phyloP scores from a whole-genome alignment of 2,797 vertebrate genomes.

The Schizothorax lantsangensis region DNA sequence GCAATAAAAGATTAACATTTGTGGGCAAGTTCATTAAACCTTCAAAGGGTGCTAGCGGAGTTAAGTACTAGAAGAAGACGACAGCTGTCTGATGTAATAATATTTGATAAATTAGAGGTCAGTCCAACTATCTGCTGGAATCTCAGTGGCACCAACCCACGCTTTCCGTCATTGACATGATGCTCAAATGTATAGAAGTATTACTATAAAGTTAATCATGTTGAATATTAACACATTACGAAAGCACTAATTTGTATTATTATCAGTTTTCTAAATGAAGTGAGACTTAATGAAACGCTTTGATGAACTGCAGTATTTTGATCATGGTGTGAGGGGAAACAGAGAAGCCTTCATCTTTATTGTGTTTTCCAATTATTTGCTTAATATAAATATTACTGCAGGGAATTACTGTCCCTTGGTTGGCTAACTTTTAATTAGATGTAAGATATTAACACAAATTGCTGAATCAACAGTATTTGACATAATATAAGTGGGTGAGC shows the following conservation, averaged over 20 bases:
- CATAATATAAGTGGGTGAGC: conserved; percentile 37
- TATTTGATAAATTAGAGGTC: conserved; percentile 55
- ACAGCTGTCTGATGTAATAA: conserved; percentile 58
- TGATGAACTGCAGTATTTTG: conserved; percentile 49
- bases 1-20: conserved; percentile 77
- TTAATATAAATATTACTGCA: conserved; percentile 40
- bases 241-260: conserved; percentile 75
- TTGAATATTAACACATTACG: conserved; percentile 25
- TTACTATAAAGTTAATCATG: background rate
- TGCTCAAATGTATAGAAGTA: background rate
- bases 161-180: conserved; percentile 12
- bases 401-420: conserved; percentile 42
- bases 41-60: conserved; percentile 66
- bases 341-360: conserved; percentile 46
- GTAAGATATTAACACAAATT: conserved; percentile 49
- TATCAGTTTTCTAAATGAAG: conserved; percentile 68
- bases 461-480: conserved; percentile 43
- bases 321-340: conserved; percentile 32
- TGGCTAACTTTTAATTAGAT: conserved; percentile 57
- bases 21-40: conserved; percentile 74
- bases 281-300: conserved; percentile 53
- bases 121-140: conserved; percentile 36
- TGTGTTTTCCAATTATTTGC: conserved; percentile 50
- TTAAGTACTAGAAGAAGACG: conserved; percentile 54
- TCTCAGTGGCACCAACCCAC: conserved; percentile 29